Percentiles rank a stretch among this genome's conserved stretches.
Evolutionary conservation across 2,888 invertebrate genomes (phyloP).

Genomic region (Archaeoteleia sp.): DNA sequence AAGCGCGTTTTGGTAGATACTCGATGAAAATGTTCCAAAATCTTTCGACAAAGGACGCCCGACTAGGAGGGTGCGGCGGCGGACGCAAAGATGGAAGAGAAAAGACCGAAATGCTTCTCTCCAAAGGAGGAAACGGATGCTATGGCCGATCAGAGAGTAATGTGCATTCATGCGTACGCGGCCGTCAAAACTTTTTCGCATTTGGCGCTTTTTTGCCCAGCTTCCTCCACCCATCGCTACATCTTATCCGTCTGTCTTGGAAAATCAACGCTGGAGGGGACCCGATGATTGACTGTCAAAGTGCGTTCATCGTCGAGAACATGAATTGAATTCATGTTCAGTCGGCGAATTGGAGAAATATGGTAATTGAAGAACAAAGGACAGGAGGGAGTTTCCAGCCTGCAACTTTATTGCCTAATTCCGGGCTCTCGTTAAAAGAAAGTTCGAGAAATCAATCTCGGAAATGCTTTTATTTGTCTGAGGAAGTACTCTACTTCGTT

Average conservation of each 20-base stretch:
- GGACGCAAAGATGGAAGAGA: not conserved
- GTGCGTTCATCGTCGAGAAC: not conserved
- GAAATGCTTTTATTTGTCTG: slow-evolving; percentile 2
- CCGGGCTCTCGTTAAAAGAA: slow-evolving; percentile 26
- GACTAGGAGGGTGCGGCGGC: slow-evolving; percentile 11
- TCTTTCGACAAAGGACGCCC: slow-evolving; percentile 28
- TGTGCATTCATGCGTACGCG: slow-evolving; percentile 41
- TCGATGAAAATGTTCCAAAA: slow-evolving; percentile 38
- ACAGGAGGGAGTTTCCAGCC: slow-evolving; percentile 3
- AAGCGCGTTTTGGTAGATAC: slow-evolving; percentile 31
- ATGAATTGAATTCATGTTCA: slow-evolving; percentile 20
- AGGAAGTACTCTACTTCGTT: slow-evolving; percentile 19
- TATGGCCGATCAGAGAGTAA: slow-evolving; percentile 37
- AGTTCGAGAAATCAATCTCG: slow-evolving; percentile 19
- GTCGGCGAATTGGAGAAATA: slow-evolving; percentile 28
- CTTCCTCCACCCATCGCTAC: slow-evolving; percentile 9
- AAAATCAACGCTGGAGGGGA: slow-evolving; percentile 36
- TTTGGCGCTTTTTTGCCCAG: slow-evolving; percentile 21
- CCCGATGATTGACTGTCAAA: slow-evolving; percentile 41
- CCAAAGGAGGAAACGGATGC: slow-evolving; percentile 39
- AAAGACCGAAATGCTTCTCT: not conserved
- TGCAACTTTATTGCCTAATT: slow-evolving; percentile 34
- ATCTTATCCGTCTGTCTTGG: slow-evolving; percentile 33
- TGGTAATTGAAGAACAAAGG: slow-evolving; percentile 40
- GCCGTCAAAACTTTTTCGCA: slow-evolving; percentile 45